phyloP scores from a whole-genome alignment of 1,140 invertebrate species.

The Halictus rubicundus region DNA sequence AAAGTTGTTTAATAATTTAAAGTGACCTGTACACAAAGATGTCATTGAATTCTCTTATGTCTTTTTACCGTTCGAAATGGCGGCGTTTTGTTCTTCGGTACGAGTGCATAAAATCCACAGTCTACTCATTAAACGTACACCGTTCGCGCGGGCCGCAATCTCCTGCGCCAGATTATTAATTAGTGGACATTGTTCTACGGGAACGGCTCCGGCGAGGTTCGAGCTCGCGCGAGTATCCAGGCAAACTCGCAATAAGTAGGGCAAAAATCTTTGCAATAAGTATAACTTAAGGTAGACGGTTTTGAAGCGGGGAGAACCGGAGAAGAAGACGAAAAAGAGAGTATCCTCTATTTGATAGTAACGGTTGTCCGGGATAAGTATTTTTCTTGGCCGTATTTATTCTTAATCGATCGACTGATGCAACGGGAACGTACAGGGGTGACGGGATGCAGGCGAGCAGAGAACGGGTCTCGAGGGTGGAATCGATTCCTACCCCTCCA shows the following conservation, averaged over 20 bases:
- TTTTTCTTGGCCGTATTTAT: slow-evolving; percentile 31
- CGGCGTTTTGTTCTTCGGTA: too few relatives aligned
- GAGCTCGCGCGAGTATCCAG: slow-evolving; percentile 26
- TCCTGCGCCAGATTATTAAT: not conserved
- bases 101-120: too few relatives aligned
- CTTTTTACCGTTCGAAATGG: too few relatives aligned
- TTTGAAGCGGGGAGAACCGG: not conserved
- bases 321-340: slow-evolving; percentile 16
- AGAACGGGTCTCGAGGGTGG: not conserved
- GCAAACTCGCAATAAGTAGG: slow-evolving; percentile 56
- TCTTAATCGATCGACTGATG: slow-evolving; percentile 16
- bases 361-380: slow-evolving; percentile 33
- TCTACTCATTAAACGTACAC: slow-evolving; percentile 8
- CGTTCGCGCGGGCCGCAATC: slow-evolving; percentile 1
- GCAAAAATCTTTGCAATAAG: slow-evolving; percentile 53
- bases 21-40: too few relatives aligned
- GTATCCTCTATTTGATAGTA: slow-evolving; percentile 39
- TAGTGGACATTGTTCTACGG: too few relatives aligned
- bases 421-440: slow-evolving; percentile 1
- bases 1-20: too few relatives aligned
- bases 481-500: not conserved
- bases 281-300: slow-evolving; percentile 19
- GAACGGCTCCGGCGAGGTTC: not conserved
- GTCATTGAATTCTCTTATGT: too few relatives aligned
- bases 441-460: not conserved